Conservation (phyloP, 2,888 invertebrate species). For the Tineola bisselliella region DNA sequence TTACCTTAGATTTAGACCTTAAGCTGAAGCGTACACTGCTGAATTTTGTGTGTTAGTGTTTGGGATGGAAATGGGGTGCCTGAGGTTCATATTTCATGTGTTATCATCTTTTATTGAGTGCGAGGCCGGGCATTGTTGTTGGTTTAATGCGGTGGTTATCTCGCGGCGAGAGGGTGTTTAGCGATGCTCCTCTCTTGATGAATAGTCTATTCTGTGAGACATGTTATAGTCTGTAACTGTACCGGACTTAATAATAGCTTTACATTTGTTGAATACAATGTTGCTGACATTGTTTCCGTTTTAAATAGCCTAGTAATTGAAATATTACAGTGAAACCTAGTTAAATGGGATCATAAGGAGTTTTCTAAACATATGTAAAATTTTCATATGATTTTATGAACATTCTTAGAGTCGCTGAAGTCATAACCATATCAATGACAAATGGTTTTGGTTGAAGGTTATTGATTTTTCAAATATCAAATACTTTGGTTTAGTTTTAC, state of each 20-base stretch:
- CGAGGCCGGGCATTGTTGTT: constrained; percentile 62
- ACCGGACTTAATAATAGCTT: not conserved
- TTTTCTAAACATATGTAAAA: too few relatives aligned
- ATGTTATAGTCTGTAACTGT: not conserved
- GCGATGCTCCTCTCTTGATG: constrained; percentile 49
- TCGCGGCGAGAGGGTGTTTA: constrained; percentile 55
- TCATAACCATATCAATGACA: too few relatives aligned
- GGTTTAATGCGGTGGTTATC: constrained; percentile 63
- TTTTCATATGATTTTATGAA: too few relatives aligned
- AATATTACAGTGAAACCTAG: too few relatives aligned
- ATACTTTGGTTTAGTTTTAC: too few relatives aligned
- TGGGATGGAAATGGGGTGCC: constrained; percentile 34
- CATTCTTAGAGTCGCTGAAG: too few relatives aligned
- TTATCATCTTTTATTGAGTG: constrained; percentile 69
- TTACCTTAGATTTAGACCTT: not conserved
- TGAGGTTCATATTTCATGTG: constrained; percentile 66
- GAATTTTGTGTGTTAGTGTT: constrained; percentile 16
- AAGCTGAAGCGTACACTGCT: constrained; percentile 21
- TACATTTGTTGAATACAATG: too few relatives aligned
- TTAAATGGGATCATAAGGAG: too few relatives aligned
- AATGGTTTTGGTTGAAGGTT: too few relatives aligned
- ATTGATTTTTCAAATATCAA: too few relatives aligned
- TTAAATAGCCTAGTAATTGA: too few relatives aligned
- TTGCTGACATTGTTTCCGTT: too few relatives aligned
- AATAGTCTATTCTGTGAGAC: constrained; percentile 49